These are phyloP conservation scores for Chymomyza procnemis DNA, from an alignment of 2,888 invertebrate species.

Conservation along the genomic window DNA sequence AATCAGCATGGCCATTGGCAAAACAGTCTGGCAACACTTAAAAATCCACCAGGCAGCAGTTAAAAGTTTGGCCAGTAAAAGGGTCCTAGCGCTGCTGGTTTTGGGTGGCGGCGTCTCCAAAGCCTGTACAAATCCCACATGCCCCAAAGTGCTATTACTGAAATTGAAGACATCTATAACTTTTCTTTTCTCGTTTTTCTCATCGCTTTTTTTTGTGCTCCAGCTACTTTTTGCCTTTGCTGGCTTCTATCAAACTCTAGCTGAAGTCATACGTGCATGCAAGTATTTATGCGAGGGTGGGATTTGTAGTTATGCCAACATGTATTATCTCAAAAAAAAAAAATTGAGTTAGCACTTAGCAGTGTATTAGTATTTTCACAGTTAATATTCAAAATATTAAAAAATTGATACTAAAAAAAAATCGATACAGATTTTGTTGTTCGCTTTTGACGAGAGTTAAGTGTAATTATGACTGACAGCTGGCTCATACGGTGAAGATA, in stretches of 20 bases:
- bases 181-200: slow-evolving; percentile 23
- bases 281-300: neutral
- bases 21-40: slow-evolving; percentile 43
- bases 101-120: slow-evolving; percentile 20
- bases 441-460: too few species aligned
- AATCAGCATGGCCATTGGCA: slow-evolving; percentile 28
- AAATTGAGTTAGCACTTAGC: too few species aligned
- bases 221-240: slow-evolving; percentile 12
- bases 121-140: slow-evolving; percentile 48
- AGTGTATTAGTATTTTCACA: too few species aligned
- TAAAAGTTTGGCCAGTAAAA: slow-evolving; percentile 57
- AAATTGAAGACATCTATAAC: slow-evolving; percentile 73
- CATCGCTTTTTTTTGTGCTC: neutral
- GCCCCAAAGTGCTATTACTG: slow-evolving; percentile 70
- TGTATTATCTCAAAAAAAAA: too few species aligned
- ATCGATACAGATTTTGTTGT: too few species aligned
- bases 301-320: neutral
- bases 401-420: too few species aligned
- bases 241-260: neutral
- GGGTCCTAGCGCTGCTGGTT: neutral
- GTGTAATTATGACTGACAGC: too few species aligned
- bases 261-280: neutral
- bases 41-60: slow-evolving; percentile 63
- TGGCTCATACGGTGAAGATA: too few species aligned
- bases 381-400: too few species aligned